Base-by-base conservation (phyloP, 2,888 invertebrate genomes). In the Oscheius sp. region DNA sequence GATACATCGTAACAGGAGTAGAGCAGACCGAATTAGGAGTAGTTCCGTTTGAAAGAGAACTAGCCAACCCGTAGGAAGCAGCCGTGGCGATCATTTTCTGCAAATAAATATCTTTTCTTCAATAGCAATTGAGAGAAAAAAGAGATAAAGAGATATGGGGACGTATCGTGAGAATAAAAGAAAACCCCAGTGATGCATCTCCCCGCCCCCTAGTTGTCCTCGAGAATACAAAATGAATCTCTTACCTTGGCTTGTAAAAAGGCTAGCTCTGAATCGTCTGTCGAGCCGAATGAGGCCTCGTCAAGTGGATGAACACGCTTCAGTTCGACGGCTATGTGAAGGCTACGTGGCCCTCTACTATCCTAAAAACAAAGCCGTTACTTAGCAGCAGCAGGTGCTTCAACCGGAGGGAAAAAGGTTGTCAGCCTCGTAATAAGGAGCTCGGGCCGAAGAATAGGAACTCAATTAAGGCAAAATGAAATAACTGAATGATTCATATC, bases 1-100 rank as follows among this genome's bases (percentile, higher is more conserved):
- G 64, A 58, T 68, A 64, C n/a, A 73, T 31, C 2, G 68, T 66
- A 17, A 73, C 73, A 8, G 73, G 75, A 12, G 73, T 75, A 12
- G 75, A 73, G 50, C 75, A 75, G 37, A 75, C 67, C 17, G 75
- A 75, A 48, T 52, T 66, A 20, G 74, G 69, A 15, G 74, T 68
- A 12, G 73, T 73, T 12, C 73, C 73, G 31, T 53, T 71, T 2
- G 72, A 71, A 17, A 65, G 48, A n/a, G 50, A 25, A 25, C 25
- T 45, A 31, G 57, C 42, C 8, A 45, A 25, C n/a, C 50, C 37
- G 31, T 46, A 31, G 39, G 57, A 39, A 12, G 58, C 70, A n/a
- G 64, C 64, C 5, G 65, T 37, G 20, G 70, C 45, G 29, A 70
- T 15, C 70, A 70, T 70, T 50, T 70, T 70, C 70, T 70, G 58